phyloP scores from a whole-genome alignment of 64 coral and sea anemone genomes.

The Dendrophyllia cribrosa region DNA sequence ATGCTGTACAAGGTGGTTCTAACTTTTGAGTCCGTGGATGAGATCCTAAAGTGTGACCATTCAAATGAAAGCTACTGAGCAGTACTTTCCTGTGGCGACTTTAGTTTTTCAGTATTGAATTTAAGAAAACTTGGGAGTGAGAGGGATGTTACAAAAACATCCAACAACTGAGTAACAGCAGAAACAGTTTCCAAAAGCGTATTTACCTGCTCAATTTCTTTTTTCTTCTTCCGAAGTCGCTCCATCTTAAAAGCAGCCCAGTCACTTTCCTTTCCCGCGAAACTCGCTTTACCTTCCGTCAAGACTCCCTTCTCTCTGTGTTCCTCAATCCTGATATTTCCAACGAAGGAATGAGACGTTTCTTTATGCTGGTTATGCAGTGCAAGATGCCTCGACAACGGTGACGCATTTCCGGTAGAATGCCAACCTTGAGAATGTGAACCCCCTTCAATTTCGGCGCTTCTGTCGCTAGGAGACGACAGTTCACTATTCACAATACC shows the following conservation, averaged over 20 bases:
- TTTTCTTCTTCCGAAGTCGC: slow-evolving; percentile 26
- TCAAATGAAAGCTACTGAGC: too few species aligned
- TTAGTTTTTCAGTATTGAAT: too few species aligned
- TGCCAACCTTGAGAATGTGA: neutral
- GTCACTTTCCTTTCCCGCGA: neutral
- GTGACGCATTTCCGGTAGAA: neutral
- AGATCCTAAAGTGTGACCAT: too few species aligned
- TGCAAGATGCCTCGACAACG: neutral
- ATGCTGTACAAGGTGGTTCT: too few species aligned
- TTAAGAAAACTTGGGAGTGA: too few species aligned
- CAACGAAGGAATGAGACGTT: neutral
- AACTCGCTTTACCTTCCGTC: neutral
- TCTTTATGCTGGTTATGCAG: neutral
- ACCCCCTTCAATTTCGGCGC: neutral
- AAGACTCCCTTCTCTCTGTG: neutral
- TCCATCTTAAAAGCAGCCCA: neutral
- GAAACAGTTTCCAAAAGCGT: neutral
- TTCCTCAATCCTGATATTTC: neutral
- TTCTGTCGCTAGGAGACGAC: neutral
- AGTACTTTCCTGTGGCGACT: too few species aligned
- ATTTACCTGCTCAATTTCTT: slow-evolving; percentile 35
- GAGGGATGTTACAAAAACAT: too few species aligned
- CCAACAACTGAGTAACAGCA: neutral
- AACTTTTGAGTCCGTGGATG: too few species aligned
- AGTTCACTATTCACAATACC: neutral